Evolutionary conservation across 2,888 invertebrate genomes (phyloP).

Genomic region (Omphaloscelis lunosa): DNA sequence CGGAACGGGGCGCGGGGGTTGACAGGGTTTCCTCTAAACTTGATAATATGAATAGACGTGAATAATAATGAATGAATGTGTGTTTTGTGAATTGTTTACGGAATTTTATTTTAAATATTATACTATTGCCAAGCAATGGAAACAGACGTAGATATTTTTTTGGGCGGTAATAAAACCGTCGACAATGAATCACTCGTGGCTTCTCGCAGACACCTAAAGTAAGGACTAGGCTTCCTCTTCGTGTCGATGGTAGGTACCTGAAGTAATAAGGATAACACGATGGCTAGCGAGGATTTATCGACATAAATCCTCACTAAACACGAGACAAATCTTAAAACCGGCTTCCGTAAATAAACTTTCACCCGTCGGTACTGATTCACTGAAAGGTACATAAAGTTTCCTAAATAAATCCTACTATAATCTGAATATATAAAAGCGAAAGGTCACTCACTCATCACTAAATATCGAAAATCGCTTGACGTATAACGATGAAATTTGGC

Average conservation of each 20-base stretch:
- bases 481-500: too few relatives aligned
- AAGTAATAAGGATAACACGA: background rate
- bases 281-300: too few relatives aligned
- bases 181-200: background rate
- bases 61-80: slow-evolving; percentile 7
- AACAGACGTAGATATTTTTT: background rate
- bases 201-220: background rate
- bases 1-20: background rate
- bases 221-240: too few relatives aligned
- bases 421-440: too few relatives aligned
- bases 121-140: background rate
- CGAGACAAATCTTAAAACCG: background rate
- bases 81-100: background rate
- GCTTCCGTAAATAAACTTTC: background rate
- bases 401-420: too few relatives aligned
- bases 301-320: background rate
- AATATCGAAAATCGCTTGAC: too few relatives aligned
- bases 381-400: too few relatives aligned
- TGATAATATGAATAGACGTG: background rate
- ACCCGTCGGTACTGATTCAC: background rate
- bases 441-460: too few relatives aligned
- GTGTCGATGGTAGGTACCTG: background rate
- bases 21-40: slow-evolving; percentile 16
- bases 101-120: background rate
- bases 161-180: background rate